Conservation (phyloP, 1,140 invertebrate genomes). For the Drosophila prosaltans region DNA sequence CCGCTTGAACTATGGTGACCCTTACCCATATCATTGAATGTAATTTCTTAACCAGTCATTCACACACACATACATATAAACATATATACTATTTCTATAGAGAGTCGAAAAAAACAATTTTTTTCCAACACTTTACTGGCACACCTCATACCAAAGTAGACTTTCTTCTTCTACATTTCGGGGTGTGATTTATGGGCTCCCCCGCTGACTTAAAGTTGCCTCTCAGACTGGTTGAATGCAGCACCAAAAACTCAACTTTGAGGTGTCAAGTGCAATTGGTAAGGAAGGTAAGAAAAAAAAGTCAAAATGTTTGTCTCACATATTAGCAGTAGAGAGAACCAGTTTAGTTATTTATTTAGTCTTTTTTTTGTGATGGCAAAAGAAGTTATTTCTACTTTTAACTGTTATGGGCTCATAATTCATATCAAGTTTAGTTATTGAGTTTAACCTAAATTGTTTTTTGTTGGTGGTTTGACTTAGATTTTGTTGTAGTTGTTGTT, state of each 20-base stretch:
- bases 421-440: slow-evolving; percentile 74
- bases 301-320: slow-evolving; percentile 32
- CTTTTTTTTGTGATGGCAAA: neutral
- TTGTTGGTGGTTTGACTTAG: slow-evolving; percentile 36
- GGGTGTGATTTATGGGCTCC: slow-evolving; percentile 8
- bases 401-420: slow-evolving; percentile 48
- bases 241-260: slow-evolving; percentile 5
- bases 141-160: slow-evolving; percentile 1
- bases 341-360: slow-evolving; percentile 33
- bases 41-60: slow-evolving; percentile 6
- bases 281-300: slow-evolving; percentile 8
- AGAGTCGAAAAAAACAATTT: no score
- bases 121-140: slow-evolving; percentile 4
- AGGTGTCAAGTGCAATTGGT: slow-evolving; percentile 58
- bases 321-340: slow-evolving; percentile 42
- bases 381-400: slow-evolving; percentile 16
- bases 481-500: slow-evolving; percentile 21
- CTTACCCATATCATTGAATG: slow-evolving; percentile 12
- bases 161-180: slow-evolving; percentile 4
- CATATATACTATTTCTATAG: neutral
- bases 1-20: slow-evolving; percentile 8
- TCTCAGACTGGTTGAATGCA: slow-evolving; percentile 7
- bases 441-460: slow-evolving; percentile 65
- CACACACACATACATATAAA: slow-evolving; percentile 3
- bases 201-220: neutral